Evolutionary conservation across 2,113 vertebrate species (phyloP).

Genomic region (Ammodytes marinus): DNA sequence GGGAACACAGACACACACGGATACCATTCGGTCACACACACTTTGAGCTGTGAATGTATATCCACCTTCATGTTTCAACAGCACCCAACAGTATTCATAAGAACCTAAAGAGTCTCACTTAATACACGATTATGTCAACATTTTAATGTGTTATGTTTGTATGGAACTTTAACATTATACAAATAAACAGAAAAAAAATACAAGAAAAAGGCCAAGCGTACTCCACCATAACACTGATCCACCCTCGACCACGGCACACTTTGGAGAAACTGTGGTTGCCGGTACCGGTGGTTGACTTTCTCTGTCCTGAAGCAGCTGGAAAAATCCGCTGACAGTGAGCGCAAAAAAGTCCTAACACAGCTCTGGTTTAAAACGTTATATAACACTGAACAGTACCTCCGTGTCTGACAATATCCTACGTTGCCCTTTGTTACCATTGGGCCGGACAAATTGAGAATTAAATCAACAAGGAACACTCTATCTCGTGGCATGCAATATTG

Average conservation of each 20-base stretch:
- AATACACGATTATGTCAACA: not conserved
- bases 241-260: not conserved
- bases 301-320: conserved; percentile 28
- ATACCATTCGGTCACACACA: not conserved
- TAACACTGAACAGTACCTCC: conserved; percentile 19
- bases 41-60: not conserved
- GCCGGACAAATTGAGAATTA: conserved; percentile 43
- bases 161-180: not conserved
- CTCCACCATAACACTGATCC: not conserved
- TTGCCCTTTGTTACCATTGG: not conserved
- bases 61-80: not conserved
- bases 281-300: conserved; percentile 38
- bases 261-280: conserved; percentile 22
- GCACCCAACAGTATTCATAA: not conserved
- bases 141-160: not conserved
- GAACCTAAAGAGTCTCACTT: not conserved
- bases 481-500: conserved; percentile 24
- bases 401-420: conserved; percentile 41
- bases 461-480: conserved; percentile 32
- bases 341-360: conserved; percentile 36
- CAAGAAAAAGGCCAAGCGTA: not conserved
- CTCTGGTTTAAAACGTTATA: conserved; percentile 53
- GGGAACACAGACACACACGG: not conserved
- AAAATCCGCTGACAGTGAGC: conserved; percentile 62
- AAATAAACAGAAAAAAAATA: not conserved